Conservation (phyloP, 1,140 invertebrate species). For the Micrasema longulum region DNA sequence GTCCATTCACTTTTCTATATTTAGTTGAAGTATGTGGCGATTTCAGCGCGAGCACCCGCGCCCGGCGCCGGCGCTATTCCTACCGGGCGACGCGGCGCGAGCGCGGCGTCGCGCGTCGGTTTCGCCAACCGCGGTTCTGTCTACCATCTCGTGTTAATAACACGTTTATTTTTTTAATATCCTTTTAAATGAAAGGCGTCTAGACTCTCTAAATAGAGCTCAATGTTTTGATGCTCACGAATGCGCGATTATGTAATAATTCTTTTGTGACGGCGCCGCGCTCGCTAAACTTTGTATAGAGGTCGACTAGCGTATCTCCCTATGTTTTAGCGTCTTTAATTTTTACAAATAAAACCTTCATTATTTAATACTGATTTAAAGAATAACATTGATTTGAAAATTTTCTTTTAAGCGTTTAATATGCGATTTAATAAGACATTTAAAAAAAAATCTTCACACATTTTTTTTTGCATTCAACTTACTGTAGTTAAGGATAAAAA, state of each 20-base stretch:
- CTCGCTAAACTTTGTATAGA: slow-evolving; percentile 21
- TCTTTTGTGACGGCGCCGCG: neutral
- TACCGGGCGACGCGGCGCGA: neutral
- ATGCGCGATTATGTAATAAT: slow-evolving; percentile 35
- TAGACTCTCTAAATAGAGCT: slow-evolving; percentile 48
- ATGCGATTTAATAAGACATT: no score
- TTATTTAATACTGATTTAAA: no score
- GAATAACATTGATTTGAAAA: no score
- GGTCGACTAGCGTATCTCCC: neutral
- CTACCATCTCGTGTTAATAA: slow-evolving; percentile 34
- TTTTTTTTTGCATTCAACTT: no score
- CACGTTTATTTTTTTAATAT: slow-evolving; percentile 39
- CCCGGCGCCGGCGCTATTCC: neutral
- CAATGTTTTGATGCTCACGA: slow-evolving; percentile 36
- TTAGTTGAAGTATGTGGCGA: neutral
- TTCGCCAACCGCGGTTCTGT: slow-evolving; percentile 7
- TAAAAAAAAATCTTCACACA: no score
- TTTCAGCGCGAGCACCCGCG: slow-evolving; percentile 1
- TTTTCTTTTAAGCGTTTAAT: no score
- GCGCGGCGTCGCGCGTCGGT: neutral
- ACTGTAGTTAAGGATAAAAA: no score
- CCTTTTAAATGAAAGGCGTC: slow-evolving; percentile 42
- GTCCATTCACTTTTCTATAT: slow-evolving; percentile 8
- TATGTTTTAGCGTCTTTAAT: neutral
- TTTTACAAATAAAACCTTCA: no score